Evolutionary conservation across 2,888 invertebrate species (phyloP).

Genomic region (Acronicta alni): DNA sequence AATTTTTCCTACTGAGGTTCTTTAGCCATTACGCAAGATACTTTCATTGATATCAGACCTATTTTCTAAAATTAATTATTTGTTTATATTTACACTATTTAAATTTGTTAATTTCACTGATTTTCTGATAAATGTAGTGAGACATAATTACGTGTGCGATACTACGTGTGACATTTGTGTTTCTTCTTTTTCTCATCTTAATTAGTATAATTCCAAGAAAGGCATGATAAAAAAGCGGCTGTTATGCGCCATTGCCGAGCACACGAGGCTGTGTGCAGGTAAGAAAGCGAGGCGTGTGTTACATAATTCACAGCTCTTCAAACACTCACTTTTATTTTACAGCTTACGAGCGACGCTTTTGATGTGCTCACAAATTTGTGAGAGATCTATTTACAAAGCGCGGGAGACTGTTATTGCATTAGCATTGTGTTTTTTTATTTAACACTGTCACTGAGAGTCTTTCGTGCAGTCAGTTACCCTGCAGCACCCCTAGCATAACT

Average conservation of each 20-base stretch:
- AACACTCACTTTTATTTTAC: constrained; percentile 72
- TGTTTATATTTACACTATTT: neutral
- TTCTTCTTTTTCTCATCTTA: constrained; percentile 32
- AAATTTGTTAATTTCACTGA: too few species aligned
- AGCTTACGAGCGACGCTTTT: constrained; percentile 63
- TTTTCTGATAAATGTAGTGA: too few species aligned
- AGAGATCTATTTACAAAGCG: constrained; percentile 64
- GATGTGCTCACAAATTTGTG: constrained; percentile 65
- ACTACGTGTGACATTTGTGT: neutral
- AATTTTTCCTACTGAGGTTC: constrained; percentile 11
- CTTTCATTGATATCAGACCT: neutral
- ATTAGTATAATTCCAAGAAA: constrained; percentile 61
- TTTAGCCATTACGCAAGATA: constrained; percentile 14
- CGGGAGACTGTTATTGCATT: constrained; percentile 51
- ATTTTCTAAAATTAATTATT: neutral
- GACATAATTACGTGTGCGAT: too few species aligned
- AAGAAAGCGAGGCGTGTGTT: constrained; percentile 59
- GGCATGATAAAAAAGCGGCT: constrained; percentile 59
- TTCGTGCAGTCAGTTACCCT: constrained; percentile 1
- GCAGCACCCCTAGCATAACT: constrained; percentile 6
- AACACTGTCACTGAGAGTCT: constrained; percentile 22
- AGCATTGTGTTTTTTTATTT: constrained; percentile 43
- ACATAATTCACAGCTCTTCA: constrained; percentile 70
- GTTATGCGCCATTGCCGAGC: constrained; percentile 63
- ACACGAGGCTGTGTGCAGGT: constrained; percentile 54